phyloP scores from a whole-genome alignment of 2,113 vertebrate species.

The Gymnarchus niloticus region DNA sequence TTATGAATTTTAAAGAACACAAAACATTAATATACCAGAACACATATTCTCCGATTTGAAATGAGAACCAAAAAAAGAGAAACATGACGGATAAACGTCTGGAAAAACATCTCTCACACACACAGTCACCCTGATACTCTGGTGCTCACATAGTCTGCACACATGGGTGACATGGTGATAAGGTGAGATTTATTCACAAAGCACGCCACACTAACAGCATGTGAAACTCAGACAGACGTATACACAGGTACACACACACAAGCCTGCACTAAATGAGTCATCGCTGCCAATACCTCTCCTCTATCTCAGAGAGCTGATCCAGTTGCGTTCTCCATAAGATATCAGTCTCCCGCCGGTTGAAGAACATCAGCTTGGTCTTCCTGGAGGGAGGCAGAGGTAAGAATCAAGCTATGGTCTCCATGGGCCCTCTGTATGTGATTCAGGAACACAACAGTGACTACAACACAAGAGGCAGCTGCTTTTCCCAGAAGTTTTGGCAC shows the following conservation, averaged over 20 bases:
- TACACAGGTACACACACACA: background rate
- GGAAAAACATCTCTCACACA: too few relatives aligned
- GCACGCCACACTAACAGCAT: background rate
- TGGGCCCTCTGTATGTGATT: too few relatives aligned
- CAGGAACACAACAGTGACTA: too few relatives aligned
- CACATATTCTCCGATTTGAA: too few relatives aligned
- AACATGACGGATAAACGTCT: background rate
- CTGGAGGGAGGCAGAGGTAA: constrained; percentile 57
- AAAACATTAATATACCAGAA: background rate
- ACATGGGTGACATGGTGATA: too few relatives aligned
- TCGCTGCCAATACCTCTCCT: constrained; percentile 67
- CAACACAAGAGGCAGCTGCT: too few relatives aligned
- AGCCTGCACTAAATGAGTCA: background rate
- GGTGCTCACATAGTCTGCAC: too few relatives aligned
- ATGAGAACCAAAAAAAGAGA: background rate
- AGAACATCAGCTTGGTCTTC: constrained; percentile 78
- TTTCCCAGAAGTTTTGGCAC: too few relatives aligned
- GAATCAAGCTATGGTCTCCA: too few relatives aligned
- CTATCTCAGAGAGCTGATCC: constrained; percentile 68
- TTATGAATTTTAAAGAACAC: background rate
- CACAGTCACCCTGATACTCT: too few relatives aligned
- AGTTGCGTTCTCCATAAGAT: constrained; percentile 81
- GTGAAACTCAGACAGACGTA: background rate
- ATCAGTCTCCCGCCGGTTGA: constrained; percentile 83
- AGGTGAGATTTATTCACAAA: too few relatives aligned